Evolutionary conservation across 2,797 vertebrate species (phyloP), one percentile per base, ranked within the genome.

Genomic region (Betta splendens): DNA sequence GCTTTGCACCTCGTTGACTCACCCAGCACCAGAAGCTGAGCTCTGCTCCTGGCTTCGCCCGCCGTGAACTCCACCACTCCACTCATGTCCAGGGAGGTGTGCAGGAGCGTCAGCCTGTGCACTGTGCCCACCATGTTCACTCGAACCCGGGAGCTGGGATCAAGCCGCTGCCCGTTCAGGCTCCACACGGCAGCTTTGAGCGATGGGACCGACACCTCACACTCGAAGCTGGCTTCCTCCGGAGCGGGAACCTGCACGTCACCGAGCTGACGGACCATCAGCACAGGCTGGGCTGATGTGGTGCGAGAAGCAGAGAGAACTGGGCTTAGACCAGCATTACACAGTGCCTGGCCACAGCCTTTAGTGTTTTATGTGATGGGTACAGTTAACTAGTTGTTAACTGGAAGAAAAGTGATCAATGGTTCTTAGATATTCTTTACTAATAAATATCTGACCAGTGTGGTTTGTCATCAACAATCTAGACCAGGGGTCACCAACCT

Each of bases 41-140:
- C 93, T 22, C 71, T 86, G 75, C 90, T 92, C 7, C 83, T 89
- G 16, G 86, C 82, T 39, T 85, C 90, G 11, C 91, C 93, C 1
- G 58, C 70, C 2, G 74, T 75, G 59, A 94, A 93, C 68, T 86
- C 89, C 64, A 95, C 88, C 28, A 28, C 42, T n/a, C 94, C 92
- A 0, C 32, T 88, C 91, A 92, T 92, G 47, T 83, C 77, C 0
- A 54, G 36, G 0, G 78, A 69, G 2, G 92, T 92, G 15, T 87
- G 82, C 44, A 68, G 64, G 42, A 94, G 76, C 29, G 83, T 92
- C 42, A 95, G 80, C 20, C 83, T 74, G 77, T 95, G 90, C 15
- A 93, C 77, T 0, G 84, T 76, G 22, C 91, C 93, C 77, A 76
- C 79, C 77, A 71, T 92, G 76, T 93, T 93, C 60, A 93, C 18